These are phyloP conservation scores for Melierax canorus DNA, from an alignment of 2,113 vertebrate species.

Conservation along the genomic window DNA sequence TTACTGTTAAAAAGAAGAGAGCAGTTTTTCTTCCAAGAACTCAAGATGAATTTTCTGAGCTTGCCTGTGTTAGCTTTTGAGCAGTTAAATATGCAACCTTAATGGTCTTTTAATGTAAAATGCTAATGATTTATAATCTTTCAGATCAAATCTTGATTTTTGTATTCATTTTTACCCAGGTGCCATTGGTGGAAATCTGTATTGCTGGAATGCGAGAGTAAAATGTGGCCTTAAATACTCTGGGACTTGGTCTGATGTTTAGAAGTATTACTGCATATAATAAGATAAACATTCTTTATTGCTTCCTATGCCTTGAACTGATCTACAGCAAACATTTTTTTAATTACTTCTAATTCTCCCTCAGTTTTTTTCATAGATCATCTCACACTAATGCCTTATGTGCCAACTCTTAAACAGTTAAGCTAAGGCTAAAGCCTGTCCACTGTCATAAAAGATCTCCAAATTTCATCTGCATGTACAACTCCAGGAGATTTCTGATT, in stretches of 20 bases:
- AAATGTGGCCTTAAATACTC: not conserved
- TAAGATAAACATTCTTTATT: not conserved
- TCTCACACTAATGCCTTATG: not conserved
- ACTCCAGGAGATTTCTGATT: conserved; percentile 43
- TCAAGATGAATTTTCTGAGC: not conserved
- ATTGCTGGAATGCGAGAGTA: not conserved
- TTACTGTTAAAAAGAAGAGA: not conserved
- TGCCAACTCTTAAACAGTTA: not conserved
- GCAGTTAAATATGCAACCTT: not conserved
- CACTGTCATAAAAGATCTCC: not conserved
- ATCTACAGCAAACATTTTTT: not conserved
- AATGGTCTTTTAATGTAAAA: not conserved
- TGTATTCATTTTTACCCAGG: not conserved
- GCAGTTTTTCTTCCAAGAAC: not conserved
- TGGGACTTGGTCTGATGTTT: not conserved
- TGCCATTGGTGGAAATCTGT: not conserved
- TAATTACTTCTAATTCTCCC: not conserved
- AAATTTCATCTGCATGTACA: not conserved
- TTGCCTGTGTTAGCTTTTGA: not conserved
- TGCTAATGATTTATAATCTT: not conserved
- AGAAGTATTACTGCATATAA: not conserved
- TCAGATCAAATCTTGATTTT: not conserved
- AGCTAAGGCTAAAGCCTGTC: not conserved
- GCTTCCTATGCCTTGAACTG: not conserved
- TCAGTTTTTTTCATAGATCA: not conserved